These are phyloP conservation scores for Latrodectus hesperus DNA, from an alignment of 2,888 invertebrate species.

Conservation along the genomic window DNA sequence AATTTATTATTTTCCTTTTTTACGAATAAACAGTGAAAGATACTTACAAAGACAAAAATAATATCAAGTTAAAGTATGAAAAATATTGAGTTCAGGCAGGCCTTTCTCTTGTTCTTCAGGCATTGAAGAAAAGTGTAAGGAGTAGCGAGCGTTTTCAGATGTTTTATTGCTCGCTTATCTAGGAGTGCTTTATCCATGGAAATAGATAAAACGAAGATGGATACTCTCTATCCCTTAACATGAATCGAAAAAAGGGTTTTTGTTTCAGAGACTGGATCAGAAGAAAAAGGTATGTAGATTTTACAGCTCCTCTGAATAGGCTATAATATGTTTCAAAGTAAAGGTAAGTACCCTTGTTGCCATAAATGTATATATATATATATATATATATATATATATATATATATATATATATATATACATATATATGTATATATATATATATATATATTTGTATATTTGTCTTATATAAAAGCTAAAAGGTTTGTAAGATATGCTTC, in stretches of 20 bases:
- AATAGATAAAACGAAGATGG: constrained; percentile 19
- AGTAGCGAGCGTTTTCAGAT: neutral
- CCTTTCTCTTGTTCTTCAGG: constrained; percentile 28
- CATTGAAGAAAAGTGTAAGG: neutral
- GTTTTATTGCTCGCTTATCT: constrained; percentile 50
- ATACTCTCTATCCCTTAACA: neutral
- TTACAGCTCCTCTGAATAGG: too few species aligned
- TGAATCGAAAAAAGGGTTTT: constrained; percentile 31
- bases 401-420: too few species aligned
- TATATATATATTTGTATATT: too few species aligned
- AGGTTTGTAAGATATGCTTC: too few species aligned
- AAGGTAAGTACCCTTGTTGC: too few species aligned
- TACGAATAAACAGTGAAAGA: constrained; percentile 30
- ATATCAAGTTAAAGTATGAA: constrained; percentile 51
- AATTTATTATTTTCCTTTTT: neutral
- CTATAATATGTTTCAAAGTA: too few species aligned
- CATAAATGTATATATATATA: too few species aligned
- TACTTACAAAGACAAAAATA: constrained; percentile 25
- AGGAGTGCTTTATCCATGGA: constrained; percentile 34
- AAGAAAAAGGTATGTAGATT: too few species aligned
- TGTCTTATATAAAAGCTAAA: too few species aligned
- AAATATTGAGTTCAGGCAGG: constrained; percentile 34
- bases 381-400: too few species aligned
- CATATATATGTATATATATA: too few species aligned
- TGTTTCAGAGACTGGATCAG: too few species aligned